phyloP scores from a whole-genome alignment of 1,140 invertebrate species.

The Heterodera carotae region DNA sequence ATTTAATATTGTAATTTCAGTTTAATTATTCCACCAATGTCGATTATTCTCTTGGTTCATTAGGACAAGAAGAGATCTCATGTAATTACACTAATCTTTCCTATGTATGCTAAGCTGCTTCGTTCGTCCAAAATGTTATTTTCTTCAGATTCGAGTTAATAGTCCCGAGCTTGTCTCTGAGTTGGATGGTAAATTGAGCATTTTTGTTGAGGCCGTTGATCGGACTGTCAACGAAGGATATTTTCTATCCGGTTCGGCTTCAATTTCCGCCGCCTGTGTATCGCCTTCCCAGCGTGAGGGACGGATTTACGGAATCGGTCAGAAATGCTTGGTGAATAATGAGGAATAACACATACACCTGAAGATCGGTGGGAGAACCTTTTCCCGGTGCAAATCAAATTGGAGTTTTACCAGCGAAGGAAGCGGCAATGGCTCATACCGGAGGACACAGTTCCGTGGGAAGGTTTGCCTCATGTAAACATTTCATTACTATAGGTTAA shows the following conservation, averaged over 20 bases:
- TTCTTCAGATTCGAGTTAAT: slow-evolving; percentile 52
- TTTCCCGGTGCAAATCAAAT: slow-evolving; percentile 42
- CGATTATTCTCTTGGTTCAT: slow-evolving; percentile 52
- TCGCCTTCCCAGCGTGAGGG: slow-evolving; percentile 36
- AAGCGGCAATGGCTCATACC: slow-evolving; percentile 54
- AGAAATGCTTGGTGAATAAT: background rate
- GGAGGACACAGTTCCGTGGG: slow-evolving; percentile 51
- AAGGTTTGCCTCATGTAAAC: slow-evolving; percentile 19
- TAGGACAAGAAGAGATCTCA: slow-evolving; percentile 47
- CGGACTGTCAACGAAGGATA: slow-evolving; percentile 38
- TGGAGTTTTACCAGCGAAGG: slow-evolving; percentile 54
- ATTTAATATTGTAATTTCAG: too few relatives aligned
- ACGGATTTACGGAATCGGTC: slow-evolving; percentile 44
- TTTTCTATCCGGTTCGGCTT: slow-evolving; percentile 30
- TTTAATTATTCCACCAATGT: slow-evolving; percentile 44
- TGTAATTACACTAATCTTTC: slow-evolving; percentile 57
- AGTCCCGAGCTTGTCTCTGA: slow-evolving; percentile 50
- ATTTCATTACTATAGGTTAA: too few relatives aligned
- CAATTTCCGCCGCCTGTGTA: slow-evolving; percentile 27
- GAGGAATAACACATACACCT: slow-evolving; percentile 7
- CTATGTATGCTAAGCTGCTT: slow-evolving; percentile 38
- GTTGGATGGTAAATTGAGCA: slow-evolving; percentile 46
- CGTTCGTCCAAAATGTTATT: slow-evolving; percentile 21
- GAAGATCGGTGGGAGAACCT: slow-evolving; percentile 51
- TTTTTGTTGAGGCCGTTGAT: slow-evolving; percentile 23